Base-by-base conservation (phyloP, 2,888 invertebrate genomes). In the Meliscaeva auricollis region DNA sequence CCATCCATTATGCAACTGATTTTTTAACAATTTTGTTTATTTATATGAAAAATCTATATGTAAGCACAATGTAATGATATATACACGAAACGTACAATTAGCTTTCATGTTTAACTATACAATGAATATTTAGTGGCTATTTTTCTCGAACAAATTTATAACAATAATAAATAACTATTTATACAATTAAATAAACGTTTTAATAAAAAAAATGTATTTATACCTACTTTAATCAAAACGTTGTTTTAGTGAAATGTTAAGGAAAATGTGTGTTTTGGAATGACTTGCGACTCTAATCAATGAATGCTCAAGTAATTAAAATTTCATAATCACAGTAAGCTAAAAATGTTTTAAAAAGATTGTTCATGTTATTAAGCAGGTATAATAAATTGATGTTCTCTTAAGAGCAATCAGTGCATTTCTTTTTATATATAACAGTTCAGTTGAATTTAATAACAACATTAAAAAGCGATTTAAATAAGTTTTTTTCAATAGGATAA, bases 31-130 rank as follows among this genome's bases (percentile, higher is more conserved):
- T 74, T 38, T 60, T 17, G 11, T 15, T 54, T 60, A 73, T 41
- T 68, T 68, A 73, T 77, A 41, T 26, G 11, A 38, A 35, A 60
- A 17, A 64, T 48, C 48, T 48, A 15, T 32, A 75, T 72, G 66
- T 64, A 74, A 66, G 74, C 83, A 79, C 69, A 85, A 74, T 66
- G 30, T 60, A 72, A 78, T 17, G 62, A 56, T 60, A 75, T 75
- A 87, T 75, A 87, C 48, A 83, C 83, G n/a, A 46, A 73, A 78
- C 41, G 77, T 77, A 87, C 66, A 83, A 75, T 60, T 69, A 87
- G 76, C 46, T 44, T 60, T 52, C 44, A 64, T 62, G 15, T 66
- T 64, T 60, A 66, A 52, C 8, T 78, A 69, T 15, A 70, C 74
- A 13, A 35, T 64, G 30, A 58, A 38, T 62, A 6, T 11, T 41